Base-by-base conservation (phyloP, 1,140 invertebrate species). In the Halictus rubicundus region DNA sequence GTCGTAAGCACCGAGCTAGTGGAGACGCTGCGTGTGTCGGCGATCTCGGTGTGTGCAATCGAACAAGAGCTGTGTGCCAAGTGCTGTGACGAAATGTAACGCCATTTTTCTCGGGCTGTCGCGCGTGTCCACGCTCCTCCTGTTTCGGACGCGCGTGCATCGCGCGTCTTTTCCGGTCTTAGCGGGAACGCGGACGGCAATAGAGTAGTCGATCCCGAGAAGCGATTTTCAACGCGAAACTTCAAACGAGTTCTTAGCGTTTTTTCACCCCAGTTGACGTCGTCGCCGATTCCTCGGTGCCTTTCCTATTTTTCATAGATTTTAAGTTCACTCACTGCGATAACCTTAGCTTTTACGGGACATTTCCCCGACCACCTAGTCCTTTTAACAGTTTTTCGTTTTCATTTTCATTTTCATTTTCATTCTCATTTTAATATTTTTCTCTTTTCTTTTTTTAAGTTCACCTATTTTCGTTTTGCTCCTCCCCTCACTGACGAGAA, bases 31-130 rank as follows among this genome's bases (percentile, higher is more conserved):
- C 25, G 46, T 25, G 21, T 32, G 49, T 42, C 63, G 63, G n/a
- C 57, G 21, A 52, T 66, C 54, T 60, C 37, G 23, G 39, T 76
- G 39, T 76, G 57, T 71, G 75, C 75, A 78, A 78, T 77, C n/a
- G 16, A 37, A 69, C 6, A 3, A 49, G 32, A 32, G 32, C 32
- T 32, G 32, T 32, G 32, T 32, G 32, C 32, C 0, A 32, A 32
- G 32, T 32, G 32, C 3, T 32, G 27, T 5, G 32, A 32, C 5
- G 32, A 32, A 5, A 32, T 32, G 32, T 32, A 32, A 32, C 32
- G n/a, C n/a, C n/a, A n/a, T n/a, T n/a, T n/a, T n/a, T n/a, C n/a
- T n/a, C n/a, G n/a, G n/a, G n/a, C 23, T 64, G 21, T 76, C 8
- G 9, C 8, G 9, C 9, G 32, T 59, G 37, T 12, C 2, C 42